These are phyloP conservation scores for Eristalis arbustorum DNA, from an alignment of 2,888 invertebrate species.

Conservation along the genomic window DNA sequence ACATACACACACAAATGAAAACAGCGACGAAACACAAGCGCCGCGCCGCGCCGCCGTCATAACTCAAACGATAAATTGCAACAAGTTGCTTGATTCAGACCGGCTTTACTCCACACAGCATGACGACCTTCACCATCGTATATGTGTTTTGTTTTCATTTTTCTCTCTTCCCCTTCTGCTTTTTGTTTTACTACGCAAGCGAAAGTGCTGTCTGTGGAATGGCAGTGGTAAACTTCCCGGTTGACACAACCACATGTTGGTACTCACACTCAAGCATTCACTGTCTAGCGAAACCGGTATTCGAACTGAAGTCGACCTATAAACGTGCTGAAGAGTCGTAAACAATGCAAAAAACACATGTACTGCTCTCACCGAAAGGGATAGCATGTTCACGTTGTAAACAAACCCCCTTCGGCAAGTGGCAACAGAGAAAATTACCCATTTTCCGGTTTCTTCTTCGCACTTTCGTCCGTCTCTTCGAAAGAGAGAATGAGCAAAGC, in stretches of 20 bases:
- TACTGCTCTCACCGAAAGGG: background rate
- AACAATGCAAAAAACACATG: conserved; percentile 36
- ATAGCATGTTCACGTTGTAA: conserved; percentile 14
- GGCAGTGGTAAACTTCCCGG: conserved; percentile 14
- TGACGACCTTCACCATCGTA: conserved; percentile 43
- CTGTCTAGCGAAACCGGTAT: conserved; percentile 49
- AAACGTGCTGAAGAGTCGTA: conserved; percentile 42
- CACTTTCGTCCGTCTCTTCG: conserved; percentile 36
- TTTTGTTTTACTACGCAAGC: conserved; percentile 43
- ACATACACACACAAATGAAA: conserved; percentile 68
- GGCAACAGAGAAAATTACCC: conserved; percentile 7
- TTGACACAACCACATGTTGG: conserved; percentile 59
- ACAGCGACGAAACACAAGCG: conserved; percentile 14
- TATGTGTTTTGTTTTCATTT: conserved; percentile 3
- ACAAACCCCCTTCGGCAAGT: conserved; percentile 61
- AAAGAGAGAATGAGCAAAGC: conserved; percentile 40
- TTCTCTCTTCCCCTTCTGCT: conserved; percentile 10
- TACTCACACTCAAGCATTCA: conserved; percentile 16
- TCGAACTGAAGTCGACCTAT: conserved; percentile 55
- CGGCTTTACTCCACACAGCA: conserved; percentile 6
- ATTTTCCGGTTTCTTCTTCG: conserved; percentile 4
- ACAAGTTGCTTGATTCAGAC: conserved; percentile 66
- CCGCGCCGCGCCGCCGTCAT: conserved; percentile 5
- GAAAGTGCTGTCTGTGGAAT: conserved; percentile 57
- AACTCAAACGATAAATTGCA: conserved; percentile 19